Conservation (phyloP, 2,888 invertebrate genomes). For the Dolomedes plantarius region DNA sequence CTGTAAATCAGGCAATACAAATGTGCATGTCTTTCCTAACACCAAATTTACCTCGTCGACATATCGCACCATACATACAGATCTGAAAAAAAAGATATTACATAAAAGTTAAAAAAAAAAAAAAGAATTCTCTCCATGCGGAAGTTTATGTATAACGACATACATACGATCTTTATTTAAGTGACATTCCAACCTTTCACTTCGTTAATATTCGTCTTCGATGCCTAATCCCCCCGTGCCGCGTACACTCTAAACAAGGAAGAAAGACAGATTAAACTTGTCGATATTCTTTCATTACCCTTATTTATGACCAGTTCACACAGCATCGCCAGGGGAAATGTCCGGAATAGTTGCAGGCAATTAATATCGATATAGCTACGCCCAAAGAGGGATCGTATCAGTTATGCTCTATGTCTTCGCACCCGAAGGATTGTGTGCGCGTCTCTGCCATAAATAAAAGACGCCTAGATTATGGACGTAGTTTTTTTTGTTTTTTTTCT, state of each 20-base stretch:
- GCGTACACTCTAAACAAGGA: neutral
- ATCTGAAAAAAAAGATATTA: too few species aligned
- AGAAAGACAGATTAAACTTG: conserved; percentile 41
- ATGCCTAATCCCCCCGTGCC: neutral
- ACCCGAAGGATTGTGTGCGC: neutral
- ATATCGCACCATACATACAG: too few species aligned
- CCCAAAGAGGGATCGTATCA: neutral
- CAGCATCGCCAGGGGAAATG: conserved; percentile 18
- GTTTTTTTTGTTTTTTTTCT: neutral
- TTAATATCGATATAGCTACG: conserved; percentile 41
- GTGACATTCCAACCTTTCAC: neutral
- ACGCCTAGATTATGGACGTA: neutral
- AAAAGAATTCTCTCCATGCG: too few species aligned
- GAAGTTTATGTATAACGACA: neutral
- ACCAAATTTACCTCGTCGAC: too few species aligned
- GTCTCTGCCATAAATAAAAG: neutral
- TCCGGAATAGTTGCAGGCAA: conserved; percentile 47
- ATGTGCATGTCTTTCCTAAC: too few species aligned
- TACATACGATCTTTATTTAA: neutral
- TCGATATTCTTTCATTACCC: conserved; percentile 55
- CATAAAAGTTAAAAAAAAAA: too few species aligned
- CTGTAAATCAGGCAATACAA: too few species aligned
- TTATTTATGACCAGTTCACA: conserved; percentile 60
- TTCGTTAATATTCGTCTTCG: neutral
- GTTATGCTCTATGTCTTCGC: neutral